Percentiles rank a stretch among this genome's conserved stretches.
Conservation (phyloP, 2,888 invertebrate genomes). For the Danaus chrysippus region DNA sequence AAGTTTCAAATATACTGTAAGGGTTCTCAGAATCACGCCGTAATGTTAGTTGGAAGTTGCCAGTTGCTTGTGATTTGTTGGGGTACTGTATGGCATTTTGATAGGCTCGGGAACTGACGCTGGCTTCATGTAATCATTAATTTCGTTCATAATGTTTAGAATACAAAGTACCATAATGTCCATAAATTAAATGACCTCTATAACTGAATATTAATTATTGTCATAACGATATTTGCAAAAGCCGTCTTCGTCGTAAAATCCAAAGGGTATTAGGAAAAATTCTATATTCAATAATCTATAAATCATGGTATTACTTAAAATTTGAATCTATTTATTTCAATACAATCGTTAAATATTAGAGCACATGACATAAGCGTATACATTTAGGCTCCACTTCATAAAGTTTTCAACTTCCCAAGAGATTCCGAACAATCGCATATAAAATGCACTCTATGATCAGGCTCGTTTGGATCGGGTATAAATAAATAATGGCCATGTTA, state of each 20-base stretch:
- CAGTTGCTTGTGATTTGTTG: conserved; percentile 39
- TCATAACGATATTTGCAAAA: not conserved
- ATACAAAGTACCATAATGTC: conserved; percentile 10
- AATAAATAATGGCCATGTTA: conserved; percentile 28
- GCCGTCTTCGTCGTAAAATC: not conserved
- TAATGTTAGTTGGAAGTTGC: conserved; percentile 35
- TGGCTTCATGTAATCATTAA: conserved; percentile 9
- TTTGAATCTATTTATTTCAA: not conserved
- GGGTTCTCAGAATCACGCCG: conserved; percentile 31
- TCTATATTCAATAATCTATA: no score
- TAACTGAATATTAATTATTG: no score
- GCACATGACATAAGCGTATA: not conserved
- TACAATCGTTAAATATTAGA: conserved; percentile 5
- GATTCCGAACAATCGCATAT: conserved; percentile 29
- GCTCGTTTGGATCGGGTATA: conserved; percentile 25
- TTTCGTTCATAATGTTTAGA: conserved; percentile 2
- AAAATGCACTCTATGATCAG: conserved; percentile 30
- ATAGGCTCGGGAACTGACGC: conserved; percentile 6
- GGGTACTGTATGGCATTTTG: conserved; percentile 24
- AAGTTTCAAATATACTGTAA: conserved; percentile 49
- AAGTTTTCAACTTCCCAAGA: conserved; percentile 18
- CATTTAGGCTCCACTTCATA: conserved; percentile 6
- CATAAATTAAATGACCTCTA: not conserved
- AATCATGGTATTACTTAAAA: not conserved
- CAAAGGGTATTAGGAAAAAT: no score